Conservation (phyloP, 1,140 invertebrate genomes). For the Drosophila busckii region DNA sequence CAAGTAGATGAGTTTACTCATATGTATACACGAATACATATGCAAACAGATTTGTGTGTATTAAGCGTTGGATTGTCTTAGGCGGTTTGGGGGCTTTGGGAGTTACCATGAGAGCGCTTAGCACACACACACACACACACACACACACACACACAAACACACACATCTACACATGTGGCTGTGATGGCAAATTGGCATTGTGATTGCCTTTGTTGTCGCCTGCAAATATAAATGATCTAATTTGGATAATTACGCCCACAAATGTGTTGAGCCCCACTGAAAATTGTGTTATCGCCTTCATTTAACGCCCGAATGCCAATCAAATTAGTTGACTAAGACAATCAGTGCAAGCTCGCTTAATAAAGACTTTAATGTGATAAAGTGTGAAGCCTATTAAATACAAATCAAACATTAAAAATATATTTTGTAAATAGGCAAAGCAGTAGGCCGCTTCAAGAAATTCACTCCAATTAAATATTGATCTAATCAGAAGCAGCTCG, state of each 20-base stretch:
- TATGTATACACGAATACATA: not conserved
- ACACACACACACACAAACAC: not conserved
- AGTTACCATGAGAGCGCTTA: too few relatives aligned
- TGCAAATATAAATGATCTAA: conserved; percentile 72
- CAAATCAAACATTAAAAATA: too few relatives aligned
- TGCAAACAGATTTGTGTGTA: not conserved
- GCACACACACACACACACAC: conserved; percentile 3
- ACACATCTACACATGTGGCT: conserved; percentile 42
- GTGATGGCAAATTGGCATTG: conserved; percentile 40
- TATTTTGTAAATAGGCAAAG: too few relatives aligned
- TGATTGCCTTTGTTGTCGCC: conserved; percentile 60
- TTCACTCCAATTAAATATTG: not conserved
- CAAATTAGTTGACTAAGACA: conserved; percentile 41
- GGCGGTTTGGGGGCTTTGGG: too few relatives aligned
- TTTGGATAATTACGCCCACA: conserved; percentile 69
- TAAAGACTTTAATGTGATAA: too few relatives aligned
- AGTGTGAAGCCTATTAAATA: too few relatives aligned
- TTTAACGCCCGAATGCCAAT: conserved; percentile 51
- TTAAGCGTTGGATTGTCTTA: not conserved
- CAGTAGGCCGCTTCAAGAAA: not conserved
- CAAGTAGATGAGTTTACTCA: conserved; percentile 26
- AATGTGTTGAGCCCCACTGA: conserved; percentile 42
- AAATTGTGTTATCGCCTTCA: conserved; percentile 44
- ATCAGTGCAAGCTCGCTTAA: too few relatives aligned
- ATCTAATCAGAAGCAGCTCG: not conserved